Evolutionary conservation across 2,113 vertebrate species (phyloP), one percentile per base, ranked within the genome.

Genomic region (Lathamus discolor): DNA sequence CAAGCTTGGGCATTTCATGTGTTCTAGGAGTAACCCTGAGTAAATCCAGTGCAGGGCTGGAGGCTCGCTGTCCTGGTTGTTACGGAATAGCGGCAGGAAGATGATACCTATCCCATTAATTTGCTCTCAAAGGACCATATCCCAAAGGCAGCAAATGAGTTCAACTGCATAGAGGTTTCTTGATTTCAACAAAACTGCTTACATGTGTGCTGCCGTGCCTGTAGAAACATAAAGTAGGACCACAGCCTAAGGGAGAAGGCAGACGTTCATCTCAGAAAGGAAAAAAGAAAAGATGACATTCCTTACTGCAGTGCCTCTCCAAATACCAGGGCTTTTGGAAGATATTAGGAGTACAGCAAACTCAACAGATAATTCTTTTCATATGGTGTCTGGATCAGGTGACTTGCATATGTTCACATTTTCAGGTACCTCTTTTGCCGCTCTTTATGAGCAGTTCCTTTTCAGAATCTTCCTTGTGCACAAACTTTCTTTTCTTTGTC

Each of bases 331-430:
- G 79, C 66, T 93, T 93, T 93, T 72, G 72, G 73, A 93, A 92
- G 83, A 69, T 92, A 73, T 81, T 83, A 87, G 86, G 27, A 37
- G 62, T 69, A 62, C 86, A 93, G 88, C 76, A 79, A 93, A 82
- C 83, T 92, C 93, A 57, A 61, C 44, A 73, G 93, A 79, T 94
- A 96, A 93, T 96, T 93, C 77, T 72, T 95, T 94, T 91, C 81
- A 0, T 73, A 79, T 96, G 95, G 77, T 72, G 41, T 62, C 77
- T 91, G 73, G 67, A 73, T 94, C 95, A 94, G 92, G 93, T 95
- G 92, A 95, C 91, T 93, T 49, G 2, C 93, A 94, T 52, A 82
- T 95, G 96, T 94, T 92, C 88, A 57, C 15, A 46, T 94, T 93
- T 88, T 79, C 89, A 92, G 92, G 96, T 95, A 54, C 35, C 44